Evolutionary conservation across 2,888 invertebrate species (phyloP), one percentile per base, ranked within the genome.

Genomic region (Nymphalis urticae): DNA sequence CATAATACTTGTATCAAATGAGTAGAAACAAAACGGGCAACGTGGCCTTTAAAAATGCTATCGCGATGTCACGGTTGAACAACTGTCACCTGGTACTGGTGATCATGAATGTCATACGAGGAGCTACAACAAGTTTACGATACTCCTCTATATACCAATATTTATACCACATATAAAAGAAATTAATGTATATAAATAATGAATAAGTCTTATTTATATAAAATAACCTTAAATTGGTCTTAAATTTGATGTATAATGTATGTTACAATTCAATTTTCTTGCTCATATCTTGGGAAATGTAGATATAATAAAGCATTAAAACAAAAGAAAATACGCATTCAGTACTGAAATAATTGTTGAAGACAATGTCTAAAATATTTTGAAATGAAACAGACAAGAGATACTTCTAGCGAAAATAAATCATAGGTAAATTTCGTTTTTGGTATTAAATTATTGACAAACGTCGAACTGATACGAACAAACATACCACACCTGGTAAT

Each of bases 401-500:
- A 9, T 50, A 19, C 19, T 8, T 19, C 19, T 19, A n/a, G 8
- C 19, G 2, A 50, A 13, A 54, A 16, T 10, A 36, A 58, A 56
- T n/a, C 42, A 42, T 16, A 16, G 17, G 0, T 27, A 27, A 54
- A n/a, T 32, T 58, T 21, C 1, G 42, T 9, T 58, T 36, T 42
- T 13, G 17, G 3, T 50, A 13, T 54, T 42, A 4, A 66, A 16
- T 1, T 47, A 48, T 54, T 13, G 60, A 53, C 50, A 66, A 84
- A 85, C 84, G 83, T 85, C 83, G 85, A 87, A 82, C 85, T 86
- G 84, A 86, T 63, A 70, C 61, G 47, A 32, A 16, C 62, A 42
- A n/a, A 68, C 62, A n/a, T 87, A 88, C 88, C 87, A 82, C 90
- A 90, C 90, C 89, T 89, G 88, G 86, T 85, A 84, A 85, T 85